Evolutionary conservation across 2,888 invertebrate genomes (phyloP), one percentile per base, ranked within the genome.

Genomic region (Parnassius mnemosyne): DNA sequence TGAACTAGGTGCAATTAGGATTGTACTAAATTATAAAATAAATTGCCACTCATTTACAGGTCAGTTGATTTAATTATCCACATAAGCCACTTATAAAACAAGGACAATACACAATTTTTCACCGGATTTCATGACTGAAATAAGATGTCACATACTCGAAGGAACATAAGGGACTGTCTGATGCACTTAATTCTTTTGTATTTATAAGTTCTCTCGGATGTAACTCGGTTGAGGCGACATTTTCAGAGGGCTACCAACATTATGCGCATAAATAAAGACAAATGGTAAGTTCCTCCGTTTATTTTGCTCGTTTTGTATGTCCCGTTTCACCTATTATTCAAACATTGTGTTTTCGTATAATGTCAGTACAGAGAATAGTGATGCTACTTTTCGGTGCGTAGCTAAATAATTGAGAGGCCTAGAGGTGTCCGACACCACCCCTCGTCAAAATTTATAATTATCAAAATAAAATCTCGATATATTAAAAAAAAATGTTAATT

Each of bases 211-310:
- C 46, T 43, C 2, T 2, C 41, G 34, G 13, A 50, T 11, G n/a
- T 16, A 20, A 20, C 20, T 20, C 20, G 20, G 52, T 43, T 11
- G 56, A 13, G 53, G 60, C 12, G 47, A 51, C 44, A 41, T 25
- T 10, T 52, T 41, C 56, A 53, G 56, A 53, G 61, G 44, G 46
- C 41, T 41, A 11, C 10, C 25, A 16, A 47, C 41, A 56, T 44
- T 61, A 61, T 61, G 61, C 56, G 47, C 61, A 61, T 61, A 61
- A 12, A 34, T 46, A 47, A 61, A 12, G n/a, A 34, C 12, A n/a
- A 59, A 11, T 34, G 47, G 42, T 25, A 9, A 42, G 3, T 11
- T 49, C 49, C 12, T 49, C 49, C 13, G 12, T 49, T 43, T 52
- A 46, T 44, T 53, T 53, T 53, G 16, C 13, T 11, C 20, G 10